Conservation (phyloP, 92 coral and sea anemone genomes). For the Umimayanthus kanabou region DNA sequence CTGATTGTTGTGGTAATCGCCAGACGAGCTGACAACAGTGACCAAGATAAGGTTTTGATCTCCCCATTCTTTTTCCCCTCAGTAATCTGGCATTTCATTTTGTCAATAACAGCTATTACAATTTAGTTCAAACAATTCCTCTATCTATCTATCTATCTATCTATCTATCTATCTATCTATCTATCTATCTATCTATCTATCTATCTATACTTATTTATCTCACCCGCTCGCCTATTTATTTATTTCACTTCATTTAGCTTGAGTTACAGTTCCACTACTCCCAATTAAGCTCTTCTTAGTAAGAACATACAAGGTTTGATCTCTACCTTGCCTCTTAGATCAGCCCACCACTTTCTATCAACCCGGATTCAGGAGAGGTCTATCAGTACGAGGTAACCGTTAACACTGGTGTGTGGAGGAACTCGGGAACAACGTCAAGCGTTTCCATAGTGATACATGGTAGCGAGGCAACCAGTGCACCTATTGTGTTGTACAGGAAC, state of each 20-base stretch:
- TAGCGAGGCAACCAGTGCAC: constrained; percentile 69
- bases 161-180: no score
- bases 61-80: neutral
- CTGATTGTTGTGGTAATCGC: constrained; percentile 61
- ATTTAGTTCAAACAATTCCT: neutral
- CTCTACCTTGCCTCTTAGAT: constrained; percentile 24
- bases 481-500: constrained; percentile 59
- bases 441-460: constrained; percentile 82
- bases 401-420: constrained; percentile 79
- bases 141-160: neutral
- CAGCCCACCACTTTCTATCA: constrained; percentile 63
- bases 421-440: constrained; percentile 80
- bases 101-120: neutral
- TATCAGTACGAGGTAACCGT: constrained; percentile 56
- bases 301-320: no score
- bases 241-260: no score
- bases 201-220: no score
- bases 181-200: no score
- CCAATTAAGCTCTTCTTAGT: no score
- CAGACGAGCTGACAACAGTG: constrained; percentile 69
- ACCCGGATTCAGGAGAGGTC: constrained; percentile 10
- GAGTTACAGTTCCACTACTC: no score
- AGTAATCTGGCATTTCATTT: neutral
- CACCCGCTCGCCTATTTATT: no score
- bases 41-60: constrained; percentile 61